Evolutionary conservation across 2,888 invertebrate species (phyloP).

Genomic region (Parnassius smintheus): DNA sequence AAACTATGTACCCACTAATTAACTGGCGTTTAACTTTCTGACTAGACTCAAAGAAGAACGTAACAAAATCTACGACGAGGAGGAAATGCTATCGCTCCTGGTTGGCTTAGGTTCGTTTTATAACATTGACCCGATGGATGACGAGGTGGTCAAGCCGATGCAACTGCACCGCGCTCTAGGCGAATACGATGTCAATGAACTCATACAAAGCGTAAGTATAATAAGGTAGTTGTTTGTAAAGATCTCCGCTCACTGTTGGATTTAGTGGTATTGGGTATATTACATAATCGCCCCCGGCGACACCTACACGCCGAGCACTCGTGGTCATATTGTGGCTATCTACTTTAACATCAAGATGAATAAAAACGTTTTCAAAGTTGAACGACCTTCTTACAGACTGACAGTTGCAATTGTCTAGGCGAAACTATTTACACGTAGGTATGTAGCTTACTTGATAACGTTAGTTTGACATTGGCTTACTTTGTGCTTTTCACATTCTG

Average conservation of each 20-base stretch:
- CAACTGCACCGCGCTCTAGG: slow-evolving; percentile 65
- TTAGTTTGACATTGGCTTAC: too few species aligned
- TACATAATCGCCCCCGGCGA: slow-evolving; percentile 10
- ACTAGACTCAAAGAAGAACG: slow-evolving; percentile 57
- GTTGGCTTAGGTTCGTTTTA: slow-evolving; percentile 65
- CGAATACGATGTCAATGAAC: slow-evolving; percentile 61
- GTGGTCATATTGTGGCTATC: not conserved
- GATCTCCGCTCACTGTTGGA: slow-evolving; percentile 14
- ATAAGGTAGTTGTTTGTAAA: slow-evolving; percentile 1
- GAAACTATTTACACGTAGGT: too few species aligned
- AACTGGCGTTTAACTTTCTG: not conserved
- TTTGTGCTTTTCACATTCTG: too few species aligned
- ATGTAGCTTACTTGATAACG: too few species aligned
- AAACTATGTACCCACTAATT: too few species aligned
- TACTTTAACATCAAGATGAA: too few species aligned
- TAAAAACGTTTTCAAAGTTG: too few species aligned
- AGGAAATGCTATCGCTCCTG: slow-evolving; percentile 59
- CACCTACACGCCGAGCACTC: not conserved
- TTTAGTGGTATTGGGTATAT: not conserved
- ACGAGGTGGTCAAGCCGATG: slow-evolving; percentile 43
- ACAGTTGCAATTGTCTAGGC: too few species aligned
- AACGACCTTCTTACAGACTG: too few species aligned
- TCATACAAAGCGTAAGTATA: slow-evolving; percentile 58
- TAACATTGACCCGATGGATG: slow-evolving; percentile 49
- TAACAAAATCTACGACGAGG: slow-evolving; percentile 58